Evolutionary conservation across 2,888 invertebrate genomes (phyloP), one percentile per base, ranked within the genome.

Genomic region (Cosmia trapezina): DNA sequence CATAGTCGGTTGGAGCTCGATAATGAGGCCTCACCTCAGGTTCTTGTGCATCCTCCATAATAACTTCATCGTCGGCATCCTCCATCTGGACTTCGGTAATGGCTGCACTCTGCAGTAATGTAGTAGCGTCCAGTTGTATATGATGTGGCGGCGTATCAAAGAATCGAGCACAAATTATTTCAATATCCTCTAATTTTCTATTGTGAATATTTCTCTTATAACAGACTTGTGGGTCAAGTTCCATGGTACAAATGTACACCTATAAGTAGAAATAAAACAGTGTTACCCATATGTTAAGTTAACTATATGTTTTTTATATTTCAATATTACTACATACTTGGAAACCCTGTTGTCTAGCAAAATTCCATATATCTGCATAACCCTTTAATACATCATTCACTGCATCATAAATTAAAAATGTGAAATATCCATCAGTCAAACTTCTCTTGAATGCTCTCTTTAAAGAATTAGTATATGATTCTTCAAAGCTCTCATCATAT

Each of bases 171-270:
- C 97, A 95, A 76, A 98, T 97, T 81, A 97, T 96, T 88, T 98
- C 97, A 60, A 99, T 98, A 73, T 99, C 99, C 2, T 97, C 96
- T 86, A 98, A 96, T 0, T 96, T 97, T 63, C 99, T 97, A 81
- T 98, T 97, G 92, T 99, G 99, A 73, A 98, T 97, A 93, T 99
- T 99, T 75, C 98, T 97, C 91, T 98, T 98, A 73, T 97, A 95
- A 93, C 99, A 99, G 1, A 97, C 94, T 77, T 97, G 97, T 17
- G 97, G 93, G 91, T 99, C 99, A 90, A 97, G 97, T 86, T 98
- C 98, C 97, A 99, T 97, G 91, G 99, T 98, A 88, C 98, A 98
- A 74, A 99, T 97, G 92, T 98, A 99, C 28, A 98, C 99, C 99
- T 99, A 91, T 17, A 92, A 92, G 47, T 47, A 71, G 19, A 72